Percentiles rank a stretch among this genome's conserved stretches.
These are phyloP conservation scores for Himalopsyche tibetana DNA, from an alignment of 2,888 invertebrate genomes.

Conservation along the genomic window DNA sequence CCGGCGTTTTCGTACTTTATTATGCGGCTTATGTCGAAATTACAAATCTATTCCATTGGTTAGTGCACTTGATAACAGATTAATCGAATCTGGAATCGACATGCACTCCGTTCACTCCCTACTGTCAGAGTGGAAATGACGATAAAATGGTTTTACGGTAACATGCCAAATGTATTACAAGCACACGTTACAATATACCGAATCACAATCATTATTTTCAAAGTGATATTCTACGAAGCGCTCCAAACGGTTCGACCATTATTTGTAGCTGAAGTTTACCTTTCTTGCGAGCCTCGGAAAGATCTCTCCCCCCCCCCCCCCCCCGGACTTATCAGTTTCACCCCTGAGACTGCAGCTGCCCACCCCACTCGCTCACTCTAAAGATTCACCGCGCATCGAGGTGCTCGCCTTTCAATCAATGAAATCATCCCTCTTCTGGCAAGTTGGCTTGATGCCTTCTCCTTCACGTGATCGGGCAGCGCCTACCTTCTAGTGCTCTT, in stretches of 20 bases:
- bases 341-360: slow-evolving; percentile 11
- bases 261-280: slow-evolving; percentile 13
- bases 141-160: neutral
- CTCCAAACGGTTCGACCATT: neutral
- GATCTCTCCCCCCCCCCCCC: neutral
- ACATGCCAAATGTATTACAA: neutral
- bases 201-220: neutral
- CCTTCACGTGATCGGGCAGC: neutral
- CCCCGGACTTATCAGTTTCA: neutral
- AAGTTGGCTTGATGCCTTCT: neutral
- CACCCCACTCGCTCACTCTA: neutral
- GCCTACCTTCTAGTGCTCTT: neutral
- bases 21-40: neutral
- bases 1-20: no score
- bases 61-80: neutral
- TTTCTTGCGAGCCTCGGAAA: slow-evolving; percentile 5
- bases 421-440: slow-evolving; percentile 13
- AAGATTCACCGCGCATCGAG: neutral
- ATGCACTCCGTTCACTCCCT: neutral
- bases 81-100: neutral
- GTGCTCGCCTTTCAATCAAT: slow-evolving; percentile 35
- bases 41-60: neutral
- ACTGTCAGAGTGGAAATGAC: neutral
- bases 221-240: neutral
- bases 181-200: neutral